Conservation (phyloP, 92 coral and sea anemone genomes). For the Metridium senile region DNA sequence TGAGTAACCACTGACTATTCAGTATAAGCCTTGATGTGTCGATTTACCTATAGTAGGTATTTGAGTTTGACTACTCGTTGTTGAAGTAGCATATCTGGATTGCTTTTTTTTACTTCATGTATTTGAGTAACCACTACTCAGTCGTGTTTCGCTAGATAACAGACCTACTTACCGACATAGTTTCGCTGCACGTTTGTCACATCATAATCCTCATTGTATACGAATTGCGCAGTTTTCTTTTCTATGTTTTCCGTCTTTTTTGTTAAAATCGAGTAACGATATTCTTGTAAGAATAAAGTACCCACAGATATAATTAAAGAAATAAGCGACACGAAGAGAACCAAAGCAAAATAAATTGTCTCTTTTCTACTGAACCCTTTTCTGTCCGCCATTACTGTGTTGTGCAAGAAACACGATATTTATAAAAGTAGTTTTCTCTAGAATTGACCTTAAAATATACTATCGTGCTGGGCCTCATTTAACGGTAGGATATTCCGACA, state of each 20-base stretch:
- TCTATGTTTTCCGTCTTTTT: conserved; percentile 2
- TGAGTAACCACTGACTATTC: no score
- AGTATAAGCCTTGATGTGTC: no score
- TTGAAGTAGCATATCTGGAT: no score
- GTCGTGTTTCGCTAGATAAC: no score
- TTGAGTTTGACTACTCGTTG: no score
- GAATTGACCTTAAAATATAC: background rate
- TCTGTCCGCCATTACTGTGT: background rate
- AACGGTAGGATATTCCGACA: no score
- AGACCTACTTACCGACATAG: no score
- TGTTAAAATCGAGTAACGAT: conserved; percentile 5
- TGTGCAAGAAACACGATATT: background rate
- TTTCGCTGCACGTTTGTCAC: no score
- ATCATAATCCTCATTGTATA: no score
- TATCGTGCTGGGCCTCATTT: background rate
- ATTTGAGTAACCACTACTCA: no score
- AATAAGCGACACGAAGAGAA: conserved; percentile 1
- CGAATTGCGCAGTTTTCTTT: conserved; percentile 2
- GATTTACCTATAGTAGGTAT: no score
- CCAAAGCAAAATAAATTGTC: background rate
- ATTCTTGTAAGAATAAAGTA: conserved; percentile 11
- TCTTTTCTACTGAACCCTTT: background rate
- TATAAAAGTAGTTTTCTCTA: background rate
- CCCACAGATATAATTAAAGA: background rate
- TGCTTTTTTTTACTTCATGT: no score